Conservation (phyloP, 2,797 vertebrate genomes). For the Clarias platycephalus region DNA sequence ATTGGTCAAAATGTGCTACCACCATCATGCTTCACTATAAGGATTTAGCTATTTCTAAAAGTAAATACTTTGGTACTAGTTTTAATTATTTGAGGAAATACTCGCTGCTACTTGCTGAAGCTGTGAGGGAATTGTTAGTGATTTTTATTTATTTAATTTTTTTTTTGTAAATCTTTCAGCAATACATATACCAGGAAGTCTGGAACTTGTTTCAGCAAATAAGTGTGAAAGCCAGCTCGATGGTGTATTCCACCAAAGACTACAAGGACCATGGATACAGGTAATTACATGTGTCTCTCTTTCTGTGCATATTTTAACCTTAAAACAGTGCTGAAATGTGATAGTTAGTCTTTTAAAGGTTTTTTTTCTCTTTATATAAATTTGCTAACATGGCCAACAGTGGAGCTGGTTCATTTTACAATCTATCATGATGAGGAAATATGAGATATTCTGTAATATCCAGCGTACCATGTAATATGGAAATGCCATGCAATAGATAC, state of each 20-base stretch:
- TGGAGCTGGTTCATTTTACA: neutral
- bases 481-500: neutral
- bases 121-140: neutral
- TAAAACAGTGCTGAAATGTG: neutral
- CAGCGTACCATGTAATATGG: neutral
- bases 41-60: no score
- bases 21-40: neutral
- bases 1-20: neutral
- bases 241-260: conserved; percentile 96
- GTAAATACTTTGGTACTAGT: no score
- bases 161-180: conserved; percentile 70
- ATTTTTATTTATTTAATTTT: neutral
- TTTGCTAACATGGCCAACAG: neutral
- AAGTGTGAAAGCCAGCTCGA: conserved; percentile 96
- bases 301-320: neutral
- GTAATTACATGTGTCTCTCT: conserved; percentile 63
- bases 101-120: neutral
- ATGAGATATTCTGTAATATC: neutral
- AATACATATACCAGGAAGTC: conserved; percentile 98
- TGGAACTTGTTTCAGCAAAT: conserved; percentile 99
- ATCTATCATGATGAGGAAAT: neutral
- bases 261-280: conserved; percentile 97
- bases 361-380: no score
- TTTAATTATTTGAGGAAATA: neutral
- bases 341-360: no score